Conservation (phyloP, 2,797 vertebrate species). For the Meda fulgida region DNA sequence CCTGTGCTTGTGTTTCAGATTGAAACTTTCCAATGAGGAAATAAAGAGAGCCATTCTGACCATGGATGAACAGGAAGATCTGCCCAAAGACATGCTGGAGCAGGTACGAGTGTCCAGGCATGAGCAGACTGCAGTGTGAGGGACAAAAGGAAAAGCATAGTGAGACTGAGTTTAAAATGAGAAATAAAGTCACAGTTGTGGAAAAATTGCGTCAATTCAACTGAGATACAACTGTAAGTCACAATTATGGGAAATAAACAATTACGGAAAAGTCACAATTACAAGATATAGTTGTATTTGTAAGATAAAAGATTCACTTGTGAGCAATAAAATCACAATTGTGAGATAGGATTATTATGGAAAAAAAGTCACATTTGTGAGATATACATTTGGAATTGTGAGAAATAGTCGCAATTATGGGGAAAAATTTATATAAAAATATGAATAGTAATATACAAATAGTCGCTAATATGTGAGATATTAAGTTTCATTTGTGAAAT, state of each 20-base stretch:
- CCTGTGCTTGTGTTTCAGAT: constrained; percentile 74
- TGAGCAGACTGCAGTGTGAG: not conserved
- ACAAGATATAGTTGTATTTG: not conserved
- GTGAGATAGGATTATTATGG: no score
- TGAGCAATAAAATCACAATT: not conserved
- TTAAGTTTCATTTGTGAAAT: not conserved
- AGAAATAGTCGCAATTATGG: not conserved
- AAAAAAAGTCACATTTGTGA: not conserved
- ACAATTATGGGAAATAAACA: not conserved
- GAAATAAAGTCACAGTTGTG: not conserved
- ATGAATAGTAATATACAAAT: not conserved
- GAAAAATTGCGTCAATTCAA: not conserved
- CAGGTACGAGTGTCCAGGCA: constrained; percentile 81
- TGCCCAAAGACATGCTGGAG: constrained; percentile 98
- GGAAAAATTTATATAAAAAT: no score
- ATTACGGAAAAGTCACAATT: not conserved
- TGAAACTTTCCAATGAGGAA: constrained; percentile 97
- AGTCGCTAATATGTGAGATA: not conserved
- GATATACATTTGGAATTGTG: not conserved
- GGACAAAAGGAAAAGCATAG: not conserved
- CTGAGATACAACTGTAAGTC: not conserved
- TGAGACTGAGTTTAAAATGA: not conserved
- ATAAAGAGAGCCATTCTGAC: constrained; percentile 97
- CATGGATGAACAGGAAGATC: constrained; percentile 98
- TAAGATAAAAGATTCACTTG: not conserved